phyloP scores from a whole-genome alignment of 2,113 vertebrate species.

The Tupaia chinensis region DNA sequence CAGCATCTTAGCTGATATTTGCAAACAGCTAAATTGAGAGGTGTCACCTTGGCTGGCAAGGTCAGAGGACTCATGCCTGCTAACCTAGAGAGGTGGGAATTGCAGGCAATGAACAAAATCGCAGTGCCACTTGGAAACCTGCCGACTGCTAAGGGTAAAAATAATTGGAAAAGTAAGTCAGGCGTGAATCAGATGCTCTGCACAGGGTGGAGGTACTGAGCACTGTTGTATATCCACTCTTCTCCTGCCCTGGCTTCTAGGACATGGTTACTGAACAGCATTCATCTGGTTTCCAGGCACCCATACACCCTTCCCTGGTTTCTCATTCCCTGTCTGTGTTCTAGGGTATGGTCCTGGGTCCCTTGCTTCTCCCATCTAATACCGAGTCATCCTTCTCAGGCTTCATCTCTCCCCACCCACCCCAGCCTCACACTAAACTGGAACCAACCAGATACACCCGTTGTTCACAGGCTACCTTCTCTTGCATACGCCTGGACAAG shows the following conservation, averaged over 20 bases:
- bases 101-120: slow-evolving; percentile 56
- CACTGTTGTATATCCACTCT: accelerated
- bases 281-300: background rate
- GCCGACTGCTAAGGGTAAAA: slow-evolving; percentile 61
- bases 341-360: background rate
- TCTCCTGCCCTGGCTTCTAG: background rate
- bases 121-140: slow-evolving; percentile 50
- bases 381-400: background rate
- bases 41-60: slow-evolving; percentile 54
- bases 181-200: slow-evolving; percentile 62
- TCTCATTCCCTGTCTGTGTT: background rate
- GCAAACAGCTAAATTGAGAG: slow-evolving; percentile 73
- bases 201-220: background rate
- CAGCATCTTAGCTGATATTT: slow-evolving; percentile 70
- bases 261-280: background rate
- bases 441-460: too few species aligned
- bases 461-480: background rate
- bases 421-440: background rate
- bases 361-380: background rate
- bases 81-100: slow-evolving; percentile 61
- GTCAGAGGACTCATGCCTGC: slow-evolving; percentile 60
- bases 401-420: background rate
- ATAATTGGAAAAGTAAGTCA: slow-evolving; percentile 64
- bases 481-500: background rate
- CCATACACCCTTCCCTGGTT: background rate